Conservation (phyloP, 2,888 invertebrate species). For the Thereva nobilitata region DNA sequence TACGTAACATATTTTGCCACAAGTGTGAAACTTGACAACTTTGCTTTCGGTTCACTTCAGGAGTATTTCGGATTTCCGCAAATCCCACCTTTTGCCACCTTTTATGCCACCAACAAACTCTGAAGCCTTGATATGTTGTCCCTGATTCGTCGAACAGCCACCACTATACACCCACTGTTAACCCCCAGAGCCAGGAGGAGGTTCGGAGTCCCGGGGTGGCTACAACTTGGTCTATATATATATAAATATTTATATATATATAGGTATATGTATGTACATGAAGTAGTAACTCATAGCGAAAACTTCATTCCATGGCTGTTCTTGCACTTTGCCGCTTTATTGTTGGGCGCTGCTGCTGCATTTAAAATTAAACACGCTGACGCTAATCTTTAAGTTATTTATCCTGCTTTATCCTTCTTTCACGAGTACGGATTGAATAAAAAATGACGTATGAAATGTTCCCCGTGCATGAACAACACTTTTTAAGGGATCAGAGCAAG, state of each 20-base stretch:
- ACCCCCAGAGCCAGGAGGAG: not conserved
- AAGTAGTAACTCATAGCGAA: slow-evolving; percentile 22
- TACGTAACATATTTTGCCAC: slow-evolving; percentile 3
- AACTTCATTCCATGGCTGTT: slow-evolving; percentile 30
- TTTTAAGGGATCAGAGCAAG: no score
- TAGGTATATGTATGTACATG: not conserved
- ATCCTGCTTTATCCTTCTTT: slow-evolving; percentile 6
- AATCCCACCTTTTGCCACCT: slow-evolving; percentile 30
- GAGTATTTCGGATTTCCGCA: slow-evolving; percentile 30
- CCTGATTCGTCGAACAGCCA: slow-evolving; percentile 34
- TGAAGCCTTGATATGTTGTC: slow-evolving; percentile 30
- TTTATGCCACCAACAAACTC: slow-evolving; percentile 30
- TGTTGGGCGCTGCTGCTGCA: not conserved
- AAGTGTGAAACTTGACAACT: slow-evolving; percentile 31
- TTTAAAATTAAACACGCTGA: slow-evolving; percentile 31
- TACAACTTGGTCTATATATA: no score
- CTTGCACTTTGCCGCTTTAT: slow-evolving; percentile 14
- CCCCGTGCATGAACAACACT: not conserved
- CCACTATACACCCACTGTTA: slow-evolving; percentile 19
- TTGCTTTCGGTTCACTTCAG: slow-evolving; percentile 21
- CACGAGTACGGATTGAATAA: slow-evolving; percentile 9
- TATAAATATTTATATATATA: no score
- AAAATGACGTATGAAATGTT: slow-evolving; percentile 26
- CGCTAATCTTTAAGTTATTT: slow-evolving; percentile 27
- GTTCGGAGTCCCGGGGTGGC: no score